A percentile compares a stretch with the other conserved stretches of the same genome.
These are phyloP conservation scores for Drosophila ohnishii DNA, from an alignment of 1,140 invertebrate species.

Conservation along the genomic window DNA sequence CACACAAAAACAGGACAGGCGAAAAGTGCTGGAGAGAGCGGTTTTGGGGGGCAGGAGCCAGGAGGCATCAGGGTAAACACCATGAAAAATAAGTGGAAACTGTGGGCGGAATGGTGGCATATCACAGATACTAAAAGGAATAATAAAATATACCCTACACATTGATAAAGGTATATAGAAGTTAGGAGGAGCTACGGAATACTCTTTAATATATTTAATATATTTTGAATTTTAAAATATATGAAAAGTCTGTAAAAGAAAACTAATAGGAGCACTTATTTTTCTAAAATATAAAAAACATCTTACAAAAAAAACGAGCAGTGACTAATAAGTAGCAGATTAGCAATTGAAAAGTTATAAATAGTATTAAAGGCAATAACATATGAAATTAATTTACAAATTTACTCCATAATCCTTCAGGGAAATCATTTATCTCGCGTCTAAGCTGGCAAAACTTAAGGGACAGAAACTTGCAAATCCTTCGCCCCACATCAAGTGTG, in stretches of 20 bases:
- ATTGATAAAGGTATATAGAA: background rate
- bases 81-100: conserved; percentile 45
- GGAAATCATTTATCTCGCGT: background rate
- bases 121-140: conserved; percentile 36
- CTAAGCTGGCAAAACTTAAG: conserved; percentile 1
- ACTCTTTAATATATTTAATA: background rate
- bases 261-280: background rate
- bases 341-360: background rate
- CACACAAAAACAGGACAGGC: conserved; percentile 32
- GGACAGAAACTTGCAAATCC: conserved; percentile 4
- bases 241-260: background rate
- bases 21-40: conserved; percentile 35
- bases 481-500: conserved; percentile 29
- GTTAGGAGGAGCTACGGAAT: background rate
- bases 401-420: background rate
- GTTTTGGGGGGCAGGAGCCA: background rate
- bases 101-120: conserved; percentile 1
- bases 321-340: background rate
- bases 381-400: conserved; percentile 5
- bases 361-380: background rate
- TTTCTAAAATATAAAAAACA: background rate
- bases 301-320: background rate
- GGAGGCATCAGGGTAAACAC: conserved; percentile 37
- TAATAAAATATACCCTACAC: conserved; percentile 34
- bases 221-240: background rate